Conservation (phyloP, 2,888 invertebrate genomes). For the Acleris emargana region DNA sequence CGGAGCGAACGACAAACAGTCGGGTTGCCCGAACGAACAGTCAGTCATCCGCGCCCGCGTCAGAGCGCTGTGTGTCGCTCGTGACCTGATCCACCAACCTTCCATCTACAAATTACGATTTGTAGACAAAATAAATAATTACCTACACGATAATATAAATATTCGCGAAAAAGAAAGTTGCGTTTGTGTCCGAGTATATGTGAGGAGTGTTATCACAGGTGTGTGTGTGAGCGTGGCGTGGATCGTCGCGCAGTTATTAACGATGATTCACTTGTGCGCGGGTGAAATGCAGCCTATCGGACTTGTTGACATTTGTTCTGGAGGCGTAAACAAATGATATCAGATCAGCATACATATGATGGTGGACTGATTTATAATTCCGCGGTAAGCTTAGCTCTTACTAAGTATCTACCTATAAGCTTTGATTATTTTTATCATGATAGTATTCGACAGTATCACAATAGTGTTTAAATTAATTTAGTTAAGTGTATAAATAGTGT, state of each 20-base stretch:
- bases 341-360: conserved; percentile 70
- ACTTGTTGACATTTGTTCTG: conserved; percentile 81
- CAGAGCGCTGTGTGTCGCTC: conserved; percentile 60
- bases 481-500: no score
- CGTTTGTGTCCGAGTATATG: conserved; percentile 51
- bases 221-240: conserved; percentile 75
- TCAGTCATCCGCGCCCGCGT: conserved; percentile 75
- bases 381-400: conserved; percentile 63
- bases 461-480: no score
- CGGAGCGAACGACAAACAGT: conserved; percentile 66
- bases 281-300: conserved; percentile 82
- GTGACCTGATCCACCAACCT: conserved; percentile 53
- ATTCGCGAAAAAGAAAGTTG: conserved; percentile 57
- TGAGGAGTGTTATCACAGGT: conserved; percentile 72
- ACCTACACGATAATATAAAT: conserved; percentile 50
- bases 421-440: no score
- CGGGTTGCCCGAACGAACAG: conserved; percentile 63
- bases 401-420: neutral
- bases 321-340: conserved; percentile 80
- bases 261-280: conserved; percentile 83
- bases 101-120: conserved; percentile 53
- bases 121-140: conserved; percentile 58
- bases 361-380: conserved; percentile 74
- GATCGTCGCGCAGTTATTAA: conserved; percentile 82
- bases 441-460: no score